Base-by-base conservation (phyloP, 2,888 invertebrate species). In the Cylindroiulus punctatus region DNA sequence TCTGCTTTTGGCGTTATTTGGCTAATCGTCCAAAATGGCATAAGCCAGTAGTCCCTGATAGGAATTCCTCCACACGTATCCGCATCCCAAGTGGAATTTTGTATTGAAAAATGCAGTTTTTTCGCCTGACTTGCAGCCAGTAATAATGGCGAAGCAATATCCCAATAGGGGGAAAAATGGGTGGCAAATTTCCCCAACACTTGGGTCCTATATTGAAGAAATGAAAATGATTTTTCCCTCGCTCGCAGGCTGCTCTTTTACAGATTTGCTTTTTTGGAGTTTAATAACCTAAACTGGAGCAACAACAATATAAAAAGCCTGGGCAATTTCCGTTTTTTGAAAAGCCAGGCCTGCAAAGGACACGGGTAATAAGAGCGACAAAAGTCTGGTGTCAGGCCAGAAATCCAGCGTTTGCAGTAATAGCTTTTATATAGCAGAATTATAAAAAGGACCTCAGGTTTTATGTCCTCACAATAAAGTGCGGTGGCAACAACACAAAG, bases 271-370 rank as follows among this genome's bases (percentile, higher is more conserved):
- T 30, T 76, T 76, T 76, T 30, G 12, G 17, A 76, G 76, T 76
- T 76, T 76, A 76, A 76, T 76, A 76, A 76, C 76, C 76, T 76
- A 76, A 76, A 76, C 76, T 76, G 76, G 76, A 76, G 76, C 76
- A 76, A 76, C 76, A 76, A 76, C 76, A 76, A 76, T 76, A 76
- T 76, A 76, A 76, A 76, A n/a, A 76, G 17, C 30, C 14, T 30
- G 30, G 76, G 76, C 76, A 76, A 76, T 76, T 76, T 76, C 76
- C 76, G 76, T 76, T 76, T 76, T 76, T 76, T 17, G 17, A 76
- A 76, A 76, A 17, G 12, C 14, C 30, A 10, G 0, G 12, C 26
- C 22, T 22, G 26, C 26, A 65, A 65, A 65, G 26, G 65, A 65
- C 65, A 26, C 65, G 65, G 65, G 65, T 65, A 65, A 30, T 76